These are phyloP conservation scores for Plebejus melissa DNA, from an alignment of 2,888 invertebrate genomes.

Conservation along the genomic window DNA sequence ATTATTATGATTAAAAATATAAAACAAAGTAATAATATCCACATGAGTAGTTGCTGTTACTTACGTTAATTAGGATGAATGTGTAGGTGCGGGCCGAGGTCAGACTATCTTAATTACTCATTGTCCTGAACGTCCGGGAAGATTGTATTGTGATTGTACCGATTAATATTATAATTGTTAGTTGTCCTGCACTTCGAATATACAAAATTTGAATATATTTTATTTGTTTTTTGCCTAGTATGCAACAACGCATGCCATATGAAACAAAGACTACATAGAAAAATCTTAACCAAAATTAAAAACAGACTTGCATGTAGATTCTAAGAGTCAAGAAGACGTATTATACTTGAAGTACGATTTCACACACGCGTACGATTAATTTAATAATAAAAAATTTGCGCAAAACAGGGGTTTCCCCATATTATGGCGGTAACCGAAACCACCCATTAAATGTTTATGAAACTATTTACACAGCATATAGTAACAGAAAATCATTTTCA, in stretches of 20 bases:
- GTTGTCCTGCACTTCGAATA: neutral
- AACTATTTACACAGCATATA: neutral
- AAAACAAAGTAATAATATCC: neutral
- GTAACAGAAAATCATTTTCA: neutral
- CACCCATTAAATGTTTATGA: neutral
- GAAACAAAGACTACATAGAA: too few species aligned
- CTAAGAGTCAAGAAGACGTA: too few species aligned
- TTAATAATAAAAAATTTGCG: too few species aligned
- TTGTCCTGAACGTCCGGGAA: constrained; percentile 12
- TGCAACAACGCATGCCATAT: too few species aligned
- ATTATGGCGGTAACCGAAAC: neutral
- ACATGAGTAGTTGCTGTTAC: neutral
- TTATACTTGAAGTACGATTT: too few species aligned
- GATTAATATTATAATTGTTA: neutral
- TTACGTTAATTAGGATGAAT: neutral
- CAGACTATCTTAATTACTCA: constrained; percentile 19
- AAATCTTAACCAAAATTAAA: too few species aligned
- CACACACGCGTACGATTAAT: too few species aligned
- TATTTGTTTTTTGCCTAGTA: too few species aligned
- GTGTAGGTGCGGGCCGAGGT: neutral
- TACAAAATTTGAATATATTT: too few species aligned
- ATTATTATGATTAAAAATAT: too few species aligned
- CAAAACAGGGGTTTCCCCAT: neutral
- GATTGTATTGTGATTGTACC: constrained; percentile 24
- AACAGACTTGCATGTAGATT: too few species aligned